Percentiles rank a stretch among this genome's conserved stretches.
These are phyloP conservation scores for Odontothrips loti DNA, from an alignment of 2,888 invertebrate genomes.

Conservation along the genomic window DNA sequence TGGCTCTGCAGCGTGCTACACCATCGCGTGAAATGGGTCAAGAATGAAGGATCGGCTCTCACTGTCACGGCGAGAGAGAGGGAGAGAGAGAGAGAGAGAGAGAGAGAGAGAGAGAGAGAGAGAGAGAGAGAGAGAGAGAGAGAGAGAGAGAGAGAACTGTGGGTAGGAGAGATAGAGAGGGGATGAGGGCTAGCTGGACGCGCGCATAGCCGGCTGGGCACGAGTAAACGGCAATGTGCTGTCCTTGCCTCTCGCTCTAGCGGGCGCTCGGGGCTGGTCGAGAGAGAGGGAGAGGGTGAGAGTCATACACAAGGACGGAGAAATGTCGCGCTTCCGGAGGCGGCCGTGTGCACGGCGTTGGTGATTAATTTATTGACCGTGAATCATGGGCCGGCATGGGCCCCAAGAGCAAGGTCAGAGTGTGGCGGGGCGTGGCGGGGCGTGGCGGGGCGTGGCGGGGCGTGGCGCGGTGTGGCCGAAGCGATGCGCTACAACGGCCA, in stretches of 20 bases:
- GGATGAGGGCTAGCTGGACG: too few species aligned
- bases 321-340: too few species aligned
- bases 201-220: neutral
- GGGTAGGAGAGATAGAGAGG: too few species aligned
- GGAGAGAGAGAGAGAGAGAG: too few species aligned
- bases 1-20: neutral
- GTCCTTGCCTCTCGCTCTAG: too few species aligned
- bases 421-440: neutral
- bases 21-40: constrained; percentile 9
- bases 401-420: constrained; percentile 5
- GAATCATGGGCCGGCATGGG: neutral
- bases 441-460: neutral
- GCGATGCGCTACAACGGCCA: neutral
- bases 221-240: neutral
- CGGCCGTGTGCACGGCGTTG: neutral
- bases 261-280: neutral
- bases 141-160: too few species aligned
- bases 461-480: neutral
- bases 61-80: too few species aligned
- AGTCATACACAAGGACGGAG: too few species aligned
- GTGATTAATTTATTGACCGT: constrained; percentile 21
- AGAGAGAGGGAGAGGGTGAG: too few species aligned
- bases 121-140: too few species aligned
- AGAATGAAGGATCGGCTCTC: neutral
- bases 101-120: too few species aligned